A percentile compares a stretch with the other conserved stretches of the same genome.
These are phyloP conservation scores for Rhombomys opimus DNA, from an alignment of 2,113 vertebrate genomes.

Conservation along the genomic window DNA sequence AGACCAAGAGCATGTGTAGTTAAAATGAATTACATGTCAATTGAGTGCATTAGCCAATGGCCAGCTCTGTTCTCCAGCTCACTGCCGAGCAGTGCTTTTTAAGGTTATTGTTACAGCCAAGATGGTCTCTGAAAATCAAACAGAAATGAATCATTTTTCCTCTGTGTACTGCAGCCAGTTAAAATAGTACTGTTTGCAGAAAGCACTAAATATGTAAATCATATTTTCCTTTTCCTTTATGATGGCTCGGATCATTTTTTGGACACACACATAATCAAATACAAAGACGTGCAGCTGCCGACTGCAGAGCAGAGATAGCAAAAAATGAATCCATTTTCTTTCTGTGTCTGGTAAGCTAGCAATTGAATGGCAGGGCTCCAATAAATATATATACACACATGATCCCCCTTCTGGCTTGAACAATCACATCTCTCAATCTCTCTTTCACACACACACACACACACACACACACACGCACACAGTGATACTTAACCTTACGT, in stretches of 20 bases:
- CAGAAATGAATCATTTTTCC: conserved; percentile 79
- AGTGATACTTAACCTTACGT: background rate
- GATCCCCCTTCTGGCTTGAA: background rate
- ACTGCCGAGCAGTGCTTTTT: conserved; percentile 67
- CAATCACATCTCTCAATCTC: background rate
- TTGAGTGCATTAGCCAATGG: conserved; percentile 79
- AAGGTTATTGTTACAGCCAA: conserved; percentile 81
- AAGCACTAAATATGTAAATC: conserved; percentile 90
- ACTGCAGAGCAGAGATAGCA: conserved; percentile 89
- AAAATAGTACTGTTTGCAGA: conserved; percentile 81
- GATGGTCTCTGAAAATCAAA: conserved; percentile 80
- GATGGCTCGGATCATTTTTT: conserved; percentile 85
- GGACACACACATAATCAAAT: conserved; percentile 87
- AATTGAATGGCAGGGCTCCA: conserved; percentile 78
- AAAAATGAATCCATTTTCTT: conserved; percentile 84
- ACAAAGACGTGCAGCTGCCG: conserved; percentile 86
- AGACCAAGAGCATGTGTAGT: conserved; percentile 76
- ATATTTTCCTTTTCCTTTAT: conserved; percentile 86
- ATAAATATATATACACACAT: conserved; percentile 52
- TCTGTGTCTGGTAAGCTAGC: conserved; percentile 83
- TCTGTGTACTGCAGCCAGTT: conserved; percentile 81
- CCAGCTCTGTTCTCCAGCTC: conserved; percentile 73
- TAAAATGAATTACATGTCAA: conserved; percentile 79
- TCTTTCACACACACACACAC: background rate
- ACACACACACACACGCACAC: background rate